These are phyloP conservation scores for Prionailurus viverrinus DNA, from an alignment of 2,113 vertebrate genomes.

Conservation along the genomic window DNA sequence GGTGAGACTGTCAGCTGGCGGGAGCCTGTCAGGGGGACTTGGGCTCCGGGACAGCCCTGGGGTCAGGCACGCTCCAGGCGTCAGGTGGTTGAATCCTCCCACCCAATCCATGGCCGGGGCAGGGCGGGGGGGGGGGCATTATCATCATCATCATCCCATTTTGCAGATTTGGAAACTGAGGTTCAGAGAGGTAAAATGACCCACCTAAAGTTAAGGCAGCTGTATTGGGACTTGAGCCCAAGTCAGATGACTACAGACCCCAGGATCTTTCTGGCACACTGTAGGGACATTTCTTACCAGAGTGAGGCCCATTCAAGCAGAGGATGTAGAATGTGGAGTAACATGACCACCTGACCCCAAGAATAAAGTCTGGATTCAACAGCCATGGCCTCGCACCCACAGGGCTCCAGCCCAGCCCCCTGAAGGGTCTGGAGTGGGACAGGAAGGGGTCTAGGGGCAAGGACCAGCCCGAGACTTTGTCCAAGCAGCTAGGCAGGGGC, in stretches of 20 bases:
- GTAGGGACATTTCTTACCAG: neutral
- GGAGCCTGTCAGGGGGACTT: fast-evolving
- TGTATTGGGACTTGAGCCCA: neutral
- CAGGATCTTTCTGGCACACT: neutral
- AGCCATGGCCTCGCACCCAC: neutral
- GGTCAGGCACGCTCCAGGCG: neutral
- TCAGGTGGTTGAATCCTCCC: neutral
- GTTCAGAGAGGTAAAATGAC: neutral
- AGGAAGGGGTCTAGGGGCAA: neutral
- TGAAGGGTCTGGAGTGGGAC: neutral
- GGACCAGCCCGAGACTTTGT: neutral
- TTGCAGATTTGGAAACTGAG: neutral
- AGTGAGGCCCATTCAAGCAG: neutral
- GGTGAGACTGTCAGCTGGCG: conserved; percentile 71
- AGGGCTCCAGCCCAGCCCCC: neutral
- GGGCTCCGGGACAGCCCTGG: neutral
- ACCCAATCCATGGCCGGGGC: neutral
- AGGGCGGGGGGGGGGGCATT: neutral
- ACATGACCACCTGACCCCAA: neutral
- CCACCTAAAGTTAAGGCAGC: neutral
- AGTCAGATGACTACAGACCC: neutral
- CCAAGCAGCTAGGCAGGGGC: neutral
- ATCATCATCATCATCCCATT: neutral
- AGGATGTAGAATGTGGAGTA: neutral
- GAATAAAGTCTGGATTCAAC: neutral